Evolutionary conservation across 2,888 invertebrate genomes (phyloP).

Genomic region (Microctonus aethiopoides): DNA sequence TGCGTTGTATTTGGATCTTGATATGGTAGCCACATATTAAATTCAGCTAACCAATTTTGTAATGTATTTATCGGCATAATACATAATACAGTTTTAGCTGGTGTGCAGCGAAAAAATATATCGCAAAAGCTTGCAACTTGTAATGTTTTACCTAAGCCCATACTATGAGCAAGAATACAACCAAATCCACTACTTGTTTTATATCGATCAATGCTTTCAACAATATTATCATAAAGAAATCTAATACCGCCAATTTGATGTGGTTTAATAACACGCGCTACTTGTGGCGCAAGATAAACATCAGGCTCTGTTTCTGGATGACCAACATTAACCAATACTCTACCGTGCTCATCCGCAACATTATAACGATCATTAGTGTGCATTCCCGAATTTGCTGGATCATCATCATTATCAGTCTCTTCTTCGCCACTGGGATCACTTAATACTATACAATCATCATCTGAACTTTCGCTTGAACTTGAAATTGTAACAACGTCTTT

Average conservation of each 20-base stretch:
- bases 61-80: conserved; percentile 99
- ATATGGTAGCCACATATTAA: conserved; percentile 95
- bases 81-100: conserved; percentile 88
- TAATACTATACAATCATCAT: conserved; percentile 88
- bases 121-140: conserved; percentile 97
- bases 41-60: conserved; percentile 98
- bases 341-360: conserved; percentile 88
- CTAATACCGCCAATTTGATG: conserved; percentile 97
- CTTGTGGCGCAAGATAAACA: conserved; percentile 91
- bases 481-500: conserved; percentile 81
- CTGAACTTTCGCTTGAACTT: conserved; percentile 76
- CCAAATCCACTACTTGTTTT: conserved; percentile 88
- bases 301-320: conserved; percentile 92
- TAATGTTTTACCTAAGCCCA: conserved; percentile 99
- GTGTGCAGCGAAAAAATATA: conserved; percentile 91
- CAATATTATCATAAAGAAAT: conserved; percentile 96
- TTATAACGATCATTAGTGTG: conserved; percentile 95
- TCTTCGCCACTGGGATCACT: conserved; percentile 85
- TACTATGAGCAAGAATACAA: conserved; percentile 97
- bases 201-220: conserved; percentile 91
- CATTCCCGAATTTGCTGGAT: conserved; percentile 90
- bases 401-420: conserved; percentile 84
- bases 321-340: conserved; percentile 90
- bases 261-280: conserved; percentile 91
- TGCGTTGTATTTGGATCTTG: conserved; percentile 67